Conservation (phyloP, 2,888 invertebrate species). For the Thymelicus acteon region DNA sequence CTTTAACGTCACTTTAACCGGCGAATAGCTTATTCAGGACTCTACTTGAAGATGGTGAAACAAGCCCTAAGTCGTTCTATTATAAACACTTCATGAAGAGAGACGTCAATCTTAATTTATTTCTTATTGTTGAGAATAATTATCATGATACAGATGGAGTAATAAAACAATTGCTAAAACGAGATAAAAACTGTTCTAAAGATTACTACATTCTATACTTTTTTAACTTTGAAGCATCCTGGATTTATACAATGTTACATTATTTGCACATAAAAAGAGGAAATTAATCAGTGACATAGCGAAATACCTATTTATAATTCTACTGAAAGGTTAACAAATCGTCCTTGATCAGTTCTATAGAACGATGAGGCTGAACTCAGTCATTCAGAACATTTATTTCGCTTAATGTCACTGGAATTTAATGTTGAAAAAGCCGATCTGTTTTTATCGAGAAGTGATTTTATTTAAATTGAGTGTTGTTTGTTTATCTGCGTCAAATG, state of each 20-base stretch:
- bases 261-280: neutral
- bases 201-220: too few species aligned
- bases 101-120: too few species aligned
- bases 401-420: neutral
- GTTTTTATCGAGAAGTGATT: neutral
- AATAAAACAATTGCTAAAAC: too few species aligned
- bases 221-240: too few species aligned
- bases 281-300: constrained; percentile 5
- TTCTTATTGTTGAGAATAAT: too few species aligned
- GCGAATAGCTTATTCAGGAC: too few species aligned
- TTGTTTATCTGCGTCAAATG: neutral
- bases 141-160: too few species aligned
- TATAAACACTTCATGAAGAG: too few species aligned
- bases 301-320: constrained; percentile 9
- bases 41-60: too few species aligned
- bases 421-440: constrained; percentile 5
- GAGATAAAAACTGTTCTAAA: too few species aligned
- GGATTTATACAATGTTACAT: neutral
- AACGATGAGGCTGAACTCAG: constrained; percentile 13
- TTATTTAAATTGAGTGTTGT: neutral
- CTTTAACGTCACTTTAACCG: too few species aligned
- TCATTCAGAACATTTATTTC: constrained; percentile 16
- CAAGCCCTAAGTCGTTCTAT: too few species aligned
- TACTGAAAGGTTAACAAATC: constrained; percentile 13
- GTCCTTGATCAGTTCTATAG: constrained; percentile 21